A percentile compares a stretch with the other conserved stretches of the same genome.
phyloP scores from a whole-genome alignment of 2,113 vertebrate genomes.

The Origma solitaria region DNA sequence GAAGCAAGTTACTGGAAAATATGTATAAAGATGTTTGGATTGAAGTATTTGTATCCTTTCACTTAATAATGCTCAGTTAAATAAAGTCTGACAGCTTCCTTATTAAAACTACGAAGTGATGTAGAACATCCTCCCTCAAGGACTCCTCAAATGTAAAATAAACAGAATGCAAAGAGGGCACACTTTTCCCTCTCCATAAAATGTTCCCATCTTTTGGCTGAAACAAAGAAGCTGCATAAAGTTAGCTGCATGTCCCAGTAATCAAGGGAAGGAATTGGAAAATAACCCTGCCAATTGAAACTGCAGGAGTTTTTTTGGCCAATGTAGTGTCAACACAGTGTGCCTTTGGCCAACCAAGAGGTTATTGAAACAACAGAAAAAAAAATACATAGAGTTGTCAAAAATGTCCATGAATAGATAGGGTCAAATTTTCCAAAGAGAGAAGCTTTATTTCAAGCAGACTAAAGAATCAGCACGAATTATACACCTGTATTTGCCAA shows the following conservation, averaged over 20 bases:
- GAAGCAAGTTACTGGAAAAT: conserved; percentile 30
- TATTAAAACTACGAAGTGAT: background rate
- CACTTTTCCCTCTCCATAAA: background rate
- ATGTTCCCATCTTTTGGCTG: background rate
- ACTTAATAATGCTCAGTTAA: background rate
- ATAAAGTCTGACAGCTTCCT: conserved; percentile 11
- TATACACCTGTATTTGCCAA: conserved; percentile 19
- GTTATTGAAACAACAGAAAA: background rate
- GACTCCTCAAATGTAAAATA: background rate
- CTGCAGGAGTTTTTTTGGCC: conserved; percentile 27
- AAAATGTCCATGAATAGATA: background rate
- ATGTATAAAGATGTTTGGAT: background rate
- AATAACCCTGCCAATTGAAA: conserved; percentile 25
- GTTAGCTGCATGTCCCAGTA: conserved; percentile 5
- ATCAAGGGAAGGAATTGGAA: conserved; percentile 15
- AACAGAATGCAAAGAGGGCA: background rate
- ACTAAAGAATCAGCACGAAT: background rate
- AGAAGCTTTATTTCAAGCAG: background rate
- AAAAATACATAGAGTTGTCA: background rate
- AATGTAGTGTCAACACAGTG: background rate
- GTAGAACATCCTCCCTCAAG: background rate
- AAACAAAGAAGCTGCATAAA: conserved; percentile 10
- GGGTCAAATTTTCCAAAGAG: background rate
- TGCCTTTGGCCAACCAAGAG: background rate
- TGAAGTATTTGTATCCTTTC: background rate